Evolutionary conservation across 1,140 invertebrate species (phyloP).

Genomic region (Drosophila saltans): DNA sequence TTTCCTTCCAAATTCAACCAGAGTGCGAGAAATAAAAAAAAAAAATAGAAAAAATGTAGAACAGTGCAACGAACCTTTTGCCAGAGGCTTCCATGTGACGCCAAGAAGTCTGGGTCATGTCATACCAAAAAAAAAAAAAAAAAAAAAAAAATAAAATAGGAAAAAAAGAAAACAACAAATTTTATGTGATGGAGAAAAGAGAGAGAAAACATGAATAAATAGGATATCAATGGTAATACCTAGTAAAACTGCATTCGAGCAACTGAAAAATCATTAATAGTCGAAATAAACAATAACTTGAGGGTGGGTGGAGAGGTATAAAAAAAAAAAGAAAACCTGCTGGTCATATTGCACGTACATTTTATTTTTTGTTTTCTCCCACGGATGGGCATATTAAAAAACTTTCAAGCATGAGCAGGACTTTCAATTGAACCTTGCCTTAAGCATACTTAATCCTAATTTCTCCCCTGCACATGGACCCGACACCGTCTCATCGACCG

Average conservation of each 20-base stretch:
- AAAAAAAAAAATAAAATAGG: background rate
- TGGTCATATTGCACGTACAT: background rate
- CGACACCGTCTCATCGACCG: background rate
- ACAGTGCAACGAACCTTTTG: slow-evolving; percentile 44
- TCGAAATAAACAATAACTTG: slow-evolving; percentile 17
- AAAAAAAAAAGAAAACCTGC: background rate
- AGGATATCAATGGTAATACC: background rate
- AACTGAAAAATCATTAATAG: slow-evolving; percentile 1
- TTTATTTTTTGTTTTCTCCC: background rate
- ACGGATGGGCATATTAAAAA: slow-evolving; percentile 20
- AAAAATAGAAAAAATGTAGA: background rate
- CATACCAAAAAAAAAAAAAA: slow-evolving; percentile 31
- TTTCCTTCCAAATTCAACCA: background rate
- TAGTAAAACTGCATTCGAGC: background rate
- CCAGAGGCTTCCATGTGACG: slow-evolving; percentile 56
- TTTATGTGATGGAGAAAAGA: background rate
- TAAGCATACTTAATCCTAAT: slow-evolving; percentile 47
- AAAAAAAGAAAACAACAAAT: background rate
- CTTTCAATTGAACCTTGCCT: slow-evolving; percentile 20
- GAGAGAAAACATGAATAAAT: slow-evolving; percentile 1
- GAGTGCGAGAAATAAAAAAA: background rate
- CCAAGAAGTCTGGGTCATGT: slow-evolving; percentile 55
- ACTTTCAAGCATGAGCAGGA: slow-evolving; percentile 19
- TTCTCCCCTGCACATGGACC: slow-evolving; percentile 7
- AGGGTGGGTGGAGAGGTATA: background rate